Base-by-base conservation (phyloP, 2,888 invertebrate genomes). In the Monochamus alternatus region DNA sequence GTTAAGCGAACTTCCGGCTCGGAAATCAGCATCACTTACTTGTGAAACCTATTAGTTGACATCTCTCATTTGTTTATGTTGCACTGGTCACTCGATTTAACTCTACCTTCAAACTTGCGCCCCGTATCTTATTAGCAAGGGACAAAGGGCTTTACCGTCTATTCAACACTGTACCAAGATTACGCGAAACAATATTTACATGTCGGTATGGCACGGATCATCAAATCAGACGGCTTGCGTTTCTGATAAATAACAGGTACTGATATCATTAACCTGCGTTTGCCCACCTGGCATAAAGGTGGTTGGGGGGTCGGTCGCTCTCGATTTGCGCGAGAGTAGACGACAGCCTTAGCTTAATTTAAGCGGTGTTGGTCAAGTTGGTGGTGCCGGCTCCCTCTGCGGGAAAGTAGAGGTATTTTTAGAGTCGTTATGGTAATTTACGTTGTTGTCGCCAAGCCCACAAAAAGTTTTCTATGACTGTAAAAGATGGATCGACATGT, bases 1-100 rank as follows among this genome's bases (percentile, higher is more conserved):
- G 9, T 38, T 14, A 32, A 66, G 32, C 66, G 9, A 12, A n/a
- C 31, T 60, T 69, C 60, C 69, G 69, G 69, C 31, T 4, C 14
- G 38, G 38, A 55, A 38, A 67, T 30, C 58, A 31, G 8, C 75
- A 91, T 92, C 67, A 91, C 92, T 90, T 89, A 92, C 92, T 92
- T 92, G 87, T 92, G 92, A 87, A 91, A 92, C 87, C 92, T 90
- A 87, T 92, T 91, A 64, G 92, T 92, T 83, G 91, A 90, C 92
- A 92, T 92, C 60, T 72, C 86, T 77, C 81, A 77, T 81, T 83
- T 84, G 81, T 83, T 79, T 81, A 81, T 79, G 64, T 78, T 70
- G 74, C 69, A 72, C 78, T 66, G 58, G 32, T 44, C 68, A 68
- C 68, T 38, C n/a, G 47, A 47, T 8, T 32, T 63, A 63, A 75